phyloP scores from a whole-genome alignment of 2,888 invertebrate genomes.

The Philonicus albiceps region DNA sequence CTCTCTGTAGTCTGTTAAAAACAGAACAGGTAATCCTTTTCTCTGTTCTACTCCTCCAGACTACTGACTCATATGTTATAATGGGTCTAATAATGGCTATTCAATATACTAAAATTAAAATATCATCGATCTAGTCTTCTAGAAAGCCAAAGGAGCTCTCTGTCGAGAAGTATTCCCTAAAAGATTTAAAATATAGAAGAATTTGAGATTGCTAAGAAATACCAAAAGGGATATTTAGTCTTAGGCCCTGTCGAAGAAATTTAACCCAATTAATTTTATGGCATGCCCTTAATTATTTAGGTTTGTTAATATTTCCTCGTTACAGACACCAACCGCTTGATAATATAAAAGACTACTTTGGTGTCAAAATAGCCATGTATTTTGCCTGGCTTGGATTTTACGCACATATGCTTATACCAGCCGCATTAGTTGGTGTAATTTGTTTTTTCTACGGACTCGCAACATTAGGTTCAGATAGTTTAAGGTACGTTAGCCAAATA shows the following conservation, averaged over 20 bases:
- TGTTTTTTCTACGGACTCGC: slow-evolving; percentile 71
- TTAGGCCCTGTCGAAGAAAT: neutral
- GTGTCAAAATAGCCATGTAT: slow-evolving; percentile 79
- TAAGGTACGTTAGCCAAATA: slow-evolving; percentile 55
- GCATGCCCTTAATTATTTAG: neutral
- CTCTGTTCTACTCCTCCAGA: too few species aligned
- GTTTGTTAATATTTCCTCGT: neutral
- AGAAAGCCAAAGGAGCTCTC: too few species aligned
- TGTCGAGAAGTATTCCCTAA: too few species aligned
- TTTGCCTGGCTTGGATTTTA: slow-evolving; percentile 89
- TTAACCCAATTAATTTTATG: neutral
- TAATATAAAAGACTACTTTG: slow-evolving; percentile 79
- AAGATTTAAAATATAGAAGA: neutral
- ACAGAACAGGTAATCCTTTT: too few species aligned
- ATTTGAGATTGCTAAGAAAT: too few species aligned
- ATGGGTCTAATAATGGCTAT: too few species aligned
- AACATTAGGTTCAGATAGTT: slow-evolving; percentile 64
- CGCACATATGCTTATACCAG: slow-evolving; percentile 81
- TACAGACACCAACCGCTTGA: slow-evolving; percentile 73
- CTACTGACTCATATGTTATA: too few species aligned
- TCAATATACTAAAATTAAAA: too few species aligned
- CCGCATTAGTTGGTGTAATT: slow-evolving; percentile 72
- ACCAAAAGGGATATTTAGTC: neutral
- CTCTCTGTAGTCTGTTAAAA: too few species aligned
- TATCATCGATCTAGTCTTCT: too few species aligned